Base-by-base conservation (phyloP, 2,888 invertebrate species). In the Tubulanus polymorphus region DNA sequence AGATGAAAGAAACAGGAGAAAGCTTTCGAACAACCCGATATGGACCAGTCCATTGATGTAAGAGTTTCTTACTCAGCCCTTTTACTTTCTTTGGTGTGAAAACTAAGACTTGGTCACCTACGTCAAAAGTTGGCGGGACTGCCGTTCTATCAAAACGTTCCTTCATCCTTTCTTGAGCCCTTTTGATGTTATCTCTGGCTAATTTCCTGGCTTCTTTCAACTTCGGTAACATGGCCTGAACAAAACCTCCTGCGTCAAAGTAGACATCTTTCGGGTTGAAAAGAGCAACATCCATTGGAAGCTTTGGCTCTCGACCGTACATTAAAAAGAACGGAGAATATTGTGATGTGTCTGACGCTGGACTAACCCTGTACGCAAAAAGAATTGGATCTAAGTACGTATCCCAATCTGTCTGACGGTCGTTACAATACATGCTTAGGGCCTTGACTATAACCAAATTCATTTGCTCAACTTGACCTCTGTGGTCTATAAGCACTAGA, bases 51-150 rank as follows among this genome's bases (percentile, higher is more conserved):
- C 18, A 54, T 26, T 50, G 45, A 27, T 32, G 23, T 28, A 45
- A 35, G 1, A 56, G 23, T 37, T 61, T 59, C 2, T 48, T 41
- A 3, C 56, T 51, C 1, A 50, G 45, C 0, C 60, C 60, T 25
- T 48, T 27, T 1, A 46, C 35, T 35, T 53, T 28, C 45, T 35
- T 53, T 18, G 37, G 35, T 2, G 20, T 45, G 1, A 51, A 45
- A 8, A 58, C 18, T 1, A 58, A 12, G 1, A 60, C 60, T 12
- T 45, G 10, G 15, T 58, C 55, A 23, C 56, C 37, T 30, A 54
- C 28, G 28, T 46, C 1, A 32, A 49, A 60, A 2, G 32, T 30
- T 26, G 56, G 60, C 23, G 37, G 18, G 25, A 12, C 32, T 3
- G 57, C 47, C 12, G 37, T 47, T 15, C 27, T 10, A 32, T 59